These are phyloP conservation scores for Diploscapter pachys DNA, from an alignment of 1,140 invertebrate genomes.

Conservation along the genomic window DNA sequence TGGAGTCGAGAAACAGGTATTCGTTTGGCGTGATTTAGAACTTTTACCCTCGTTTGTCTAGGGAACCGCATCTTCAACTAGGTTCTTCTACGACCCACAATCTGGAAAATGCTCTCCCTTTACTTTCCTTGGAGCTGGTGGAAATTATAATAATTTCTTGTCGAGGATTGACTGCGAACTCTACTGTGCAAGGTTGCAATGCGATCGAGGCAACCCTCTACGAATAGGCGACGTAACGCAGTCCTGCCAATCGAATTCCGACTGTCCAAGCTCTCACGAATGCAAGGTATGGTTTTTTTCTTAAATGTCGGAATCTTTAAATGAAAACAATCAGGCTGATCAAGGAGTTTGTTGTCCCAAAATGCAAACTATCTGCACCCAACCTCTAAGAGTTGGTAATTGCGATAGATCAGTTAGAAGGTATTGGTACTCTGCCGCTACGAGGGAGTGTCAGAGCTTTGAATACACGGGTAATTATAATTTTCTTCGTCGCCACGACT, in stretches of 20 bases:
- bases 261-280: slow-evolving; percentile 39
- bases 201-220: slow-evolving; percentile 36
- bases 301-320: too few species aligned
- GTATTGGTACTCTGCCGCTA: slow-evolving; percentile 35
- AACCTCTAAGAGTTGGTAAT: slow-evolving; percentile 40
- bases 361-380: slow-evolving; percentile 41
- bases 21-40: too few species aligned
- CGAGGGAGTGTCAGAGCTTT: slow-evolving; percentile 34
- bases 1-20: slow-evolving; percentile 33
- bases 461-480: slow-evolving; percentile 36
- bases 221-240: slow-evolving; percentile 38
- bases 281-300: slow-evolving; percentile 21
- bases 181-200: slow-evolving; percentile 39
- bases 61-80: slow-evolving; percentile 36
- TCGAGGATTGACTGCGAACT: slow-evolving; percentile 43
- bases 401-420: slow-evolving; percentile 36
- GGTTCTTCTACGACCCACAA: slow-evolving; percentile 57
- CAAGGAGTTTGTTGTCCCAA: slow-evolving; percentile 36
- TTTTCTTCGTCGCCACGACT: neutral
- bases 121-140: slow-evolving; percentile 59
- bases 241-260: slow-evolving; percentile 32
- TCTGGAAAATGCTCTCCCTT: slow-evolving; percentile 55
- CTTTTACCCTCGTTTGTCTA: too few species aligned
- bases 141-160: slow-evolving; percentile 59
- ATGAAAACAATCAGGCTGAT: slow-evolving; percentile 1